A percentile compares a stretch with the other conserved stretches of the same genome.
Conservation (phyloP, 1,140 invertebrate genomes). For the Daktulosphaira vitifoliae region DNA sequence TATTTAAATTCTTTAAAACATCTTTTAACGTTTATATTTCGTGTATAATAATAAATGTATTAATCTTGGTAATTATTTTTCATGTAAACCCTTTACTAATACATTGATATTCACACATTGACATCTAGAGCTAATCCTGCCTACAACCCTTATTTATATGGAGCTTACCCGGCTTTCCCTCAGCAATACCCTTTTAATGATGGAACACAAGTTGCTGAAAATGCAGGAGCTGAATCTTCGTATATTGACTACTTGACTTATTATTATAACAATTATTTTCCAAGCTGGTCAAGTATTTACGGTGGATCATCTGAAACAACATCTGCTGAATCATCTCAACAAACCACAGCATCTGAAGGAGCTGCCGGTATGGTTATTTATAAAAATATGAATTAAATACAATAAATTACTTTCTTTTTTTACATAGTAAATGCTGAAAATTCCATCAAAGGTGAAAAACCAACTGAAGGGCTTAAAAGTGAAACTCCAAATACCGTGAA, state of each 20-base stretch:
- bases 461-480: too few relatives aligned
- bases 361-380: not conserved
- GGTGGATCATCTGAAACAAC: not conserved
- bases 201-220: not conserved
- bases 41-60: too few relatives aligned
- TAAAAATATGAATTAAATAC: not conserved
- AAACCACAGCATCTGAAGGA: not conserved
- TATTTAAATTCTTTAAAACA: too few relatives aligned
- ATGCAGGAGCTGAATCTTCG: not conserved
- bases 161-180: constrained; percentile 3
- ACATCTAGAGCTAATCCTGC: constrained; percentile 29
- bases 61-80: too few relatives aligned
- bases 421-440: not conserved
- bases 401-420: not conserved
- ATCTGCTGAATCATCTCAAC: not conserved
- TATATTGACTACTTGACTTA: not conserved
- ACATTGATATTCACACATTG: too few relatives aligned
- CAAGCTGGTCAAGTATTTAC: not conserved
- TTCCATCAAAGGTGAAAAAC: not conserved
- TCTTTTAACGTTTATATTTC: too few relatives aligned
- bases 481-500: not conserved
- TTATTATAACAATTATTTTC: constrained; percentile 3
- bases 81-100: too few relatives aligned
- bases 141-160: constrained; percentile 15
- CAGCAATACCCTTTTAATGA: constrained; percentile 11